phyloP scores from a whole-genome alignment of 2,888 invertebrate species.

The Phasia obesa region DNA sequence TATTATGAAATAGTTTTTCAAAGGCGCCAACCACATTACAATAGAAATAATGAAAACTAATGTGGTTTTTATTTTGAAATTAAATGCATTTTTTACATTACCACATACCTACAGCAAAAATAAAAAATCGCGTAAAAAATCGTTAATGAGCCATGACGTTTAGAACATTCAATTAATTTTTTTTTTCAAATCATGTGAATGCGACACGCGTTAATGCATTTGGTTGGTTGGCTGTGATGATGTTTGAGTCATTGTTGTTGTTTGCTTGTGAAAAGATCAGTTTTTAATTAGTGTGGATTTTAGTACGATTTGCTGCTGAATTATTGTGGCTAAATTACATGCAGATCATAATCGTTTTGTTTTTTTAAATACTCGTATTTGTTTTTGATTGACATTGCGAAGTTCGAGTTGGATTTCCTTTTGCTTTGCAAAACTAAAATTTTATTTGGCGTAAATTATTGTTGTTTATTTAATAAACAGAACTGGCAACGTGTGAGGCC shows the following conservation, averaged over 20 bases:
- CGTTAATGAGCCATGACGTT: conserved; percentile 66
- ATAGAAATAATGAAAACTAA: conserved; percentile 14
- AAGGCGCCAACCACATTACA: conserved; percentile 52
- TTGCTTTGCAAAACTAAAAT: conserved; percentile 10
- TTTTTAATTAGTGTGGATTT: conserved; percentile 35
- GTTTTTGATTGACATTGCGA: conserved; percentile 43
- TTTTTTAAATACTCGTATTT: background rate
- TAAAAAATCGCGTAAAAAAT: conserved; percentile 40
- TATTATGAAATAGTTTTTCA: conserved; percentile 9
- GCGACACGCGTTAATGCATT: conserved; percentile 58
- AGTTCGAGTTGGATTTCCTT: conserved; percentile 38
- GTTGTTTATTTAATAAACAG: conserved; percentile 10
- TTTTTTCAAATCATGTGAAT: conserved; percentile 48
- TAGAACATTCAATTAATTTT: conserved; percentile 46
- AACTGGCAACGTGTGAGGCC: conserved; percentile 32
- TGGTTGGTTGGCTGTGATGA: background rate
- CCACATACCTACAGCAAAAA: background rate
- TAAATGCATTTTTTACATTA: conserved; percentile 8
- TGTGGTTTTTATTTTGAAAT: conserved; percentile 12
- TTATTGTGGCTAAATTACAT: conserved; percentile 23
- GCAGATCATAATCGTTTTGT: background rate
- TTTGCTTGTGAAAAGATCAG: conserved; percentile 28
- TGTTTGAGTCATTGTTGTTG: conserved; percentile 21
- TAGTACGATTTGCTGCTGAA: conserved; percentile 3
- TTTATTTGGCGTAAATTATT: background rate